Percentiles rank a stretch among this genome's conserved stretches.
Evolutionary conservation across 2,888 invertebrate species (phyloP).

Genomic region (Brachypterus glaber): DNA sequence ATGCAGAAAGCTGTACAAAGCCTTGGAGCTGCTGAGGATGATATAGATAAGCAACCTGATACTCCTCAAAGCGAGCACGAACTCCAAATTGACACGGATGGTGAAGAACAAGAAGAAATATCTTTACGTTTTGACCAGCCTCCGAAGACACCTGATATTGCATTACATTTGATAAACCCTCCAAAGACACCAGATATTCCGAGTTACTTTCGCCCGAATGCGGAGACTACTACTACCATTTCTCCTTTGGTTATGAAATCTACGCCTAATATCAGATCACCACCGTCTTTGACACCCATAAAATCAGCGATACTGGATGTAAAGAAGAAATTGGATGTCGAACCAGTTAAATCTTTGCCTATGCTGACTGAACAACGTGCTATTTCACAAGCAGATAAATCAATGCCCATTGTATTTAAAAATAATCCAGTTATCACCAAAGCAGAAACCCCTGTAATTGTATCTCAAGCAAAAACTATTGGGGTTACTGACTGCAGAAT

Average conservation of each 20-base stretch:
- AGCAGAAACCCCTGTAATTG: slow-evolving; percentile 11
- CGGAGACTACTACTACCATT: slow-evolving; percentile 24
- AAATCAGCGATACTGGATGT: slow-evolving; percentile 21
- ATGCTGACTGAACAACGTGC: slow-evolving; percentile 25
- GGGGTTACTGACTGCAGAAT: too few species aligned
- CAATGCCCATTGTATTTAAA: too few species aligned
- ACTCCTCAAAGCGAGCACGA: slow-evolving; percentile 79
- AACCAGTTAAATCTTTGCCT: slow-evolving; percentile 20
- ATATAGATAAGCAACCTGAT: slow-evolving; percentile 64
- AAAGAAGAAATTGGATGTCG: slow-evolving; percentile 18
- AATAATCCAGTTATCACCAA: slow-evolving; percentile 12
- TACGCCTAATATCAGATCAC: slow-evolving; percentile 32
- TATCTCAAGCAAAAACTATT: slow-evolving; percentile 10
- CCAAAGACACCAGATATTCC: slow-evolving; percentile 49
- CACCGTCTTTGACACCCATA: slow-evolving; percentile 38
- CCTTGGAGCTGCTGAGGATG: slow-evolving; percentile 55
- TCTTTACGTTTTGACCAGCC: slow-evolving; percentile 41
- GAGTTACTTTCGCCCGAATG: slow-evolving; percentile 43
- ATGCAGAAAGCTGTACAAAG: slow-evolving; percentile 78
- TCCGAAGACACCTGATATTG: slow-evolving; percentile 41
- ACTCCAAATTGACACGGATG: slow-evolving; percentile 76
- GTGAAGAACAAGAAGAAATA: slow-evolving; percentile 61
- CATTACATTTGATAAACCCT: slow-evolving; percentile 41
- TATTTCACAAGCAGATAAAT: slow-evolving; percentile 24
- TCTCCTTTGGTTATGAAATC: slow-evolving; percentile 25